Conservation (phyloP, 2,797 vertebrate species). For the Craterocephalus amniculus region DNA sequence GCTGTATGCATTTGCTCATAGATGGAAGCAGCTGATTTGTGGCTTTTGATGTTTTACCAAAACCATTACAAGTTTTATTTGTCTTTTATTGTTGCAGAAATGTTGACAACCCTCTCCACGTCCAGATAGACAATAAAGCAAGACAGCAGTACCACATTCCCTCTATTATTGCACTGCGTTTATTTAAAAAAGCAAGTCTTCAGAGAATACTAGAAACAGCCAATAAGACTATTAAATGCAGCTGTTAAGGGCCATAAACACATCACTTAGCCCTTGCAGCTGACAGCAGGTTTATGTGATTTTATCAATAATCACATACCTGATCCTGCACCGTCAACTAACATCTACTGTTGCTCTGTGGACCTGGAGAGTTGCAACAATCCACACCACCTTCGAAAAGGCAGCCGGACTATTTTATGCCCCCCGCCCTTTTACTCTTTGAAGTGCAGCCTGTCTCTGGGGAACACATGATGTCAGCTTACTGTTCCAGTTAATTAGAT, state of each 20-base stretch:
- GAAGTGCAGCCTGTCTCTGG: constrained; percentile 42
- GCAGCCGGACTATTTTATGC: constrained; percentile 48
- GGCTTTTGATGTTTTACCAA: constrained; percentile 22
- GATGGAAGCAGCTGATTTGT: constrained; percentile 40
- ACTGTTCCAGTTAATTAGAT: constrained; percentile 53
- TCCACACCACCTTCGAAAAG: constrained; percentile 27
- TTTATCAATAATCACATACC: constrained; percentile 28
- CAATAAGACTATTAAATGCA: constrained; percentile 27
- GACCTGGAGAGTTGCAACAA: constrained; percentile 9
- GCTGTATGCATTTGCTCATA: background rate
- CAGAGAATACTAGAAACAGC: constrained; percentile 12
- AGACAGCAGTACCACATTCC: constrained; percentile 20
- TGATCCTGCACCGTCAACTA: background rate
- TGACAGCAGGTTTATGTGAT: constrained; percentile 28
- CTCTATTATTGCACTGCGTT: constrained; percentile 1
- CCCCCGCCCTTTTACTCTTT: constrained; percentile 37
- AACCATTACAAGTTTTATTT: constrained; percentile 10
- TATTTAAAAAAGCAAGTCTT: constrained; percentile 21
- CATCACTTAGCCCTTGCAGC: constrained; percentile 29
- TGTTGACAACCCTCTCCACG: constrained; percentile 5
- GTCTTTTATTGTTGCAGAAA: constrained; percentile 17
- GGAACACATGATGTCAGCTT: constrained; percentile 59
- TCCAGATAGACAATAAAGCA: constrained; percentile 10
- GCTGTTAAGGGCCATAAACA: constrained; percentile 11
- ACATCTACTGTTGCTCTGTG: background rate